phyloP scores from a whole-genome alignment of 2,113 vertebrate species.

The Scartelaos histophorus region DNA sequence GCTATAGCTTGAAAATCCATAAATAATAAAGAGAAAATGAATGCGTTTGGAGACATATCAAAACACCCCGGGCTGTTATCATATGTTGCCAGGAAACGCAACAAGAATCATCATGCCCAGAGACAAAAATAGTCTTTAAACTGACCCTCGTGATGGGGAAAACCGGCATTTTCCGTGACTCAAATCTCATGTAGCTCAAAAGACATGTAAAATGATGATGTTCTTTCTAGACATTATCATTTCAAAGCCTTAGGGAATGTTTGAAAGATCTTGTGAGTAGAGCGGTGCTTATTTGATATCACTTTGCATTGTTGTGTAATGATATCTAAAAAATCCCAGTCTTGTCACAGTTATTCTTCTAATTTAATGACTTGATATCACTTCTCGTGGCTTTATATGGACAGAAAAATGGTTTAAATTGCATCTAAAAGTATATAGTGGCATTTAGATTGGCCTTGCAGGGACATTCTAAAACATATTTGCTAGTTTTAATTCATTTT shows the following conservation, averaged over 20 bases:
- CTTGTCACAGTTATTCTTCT: background rate
- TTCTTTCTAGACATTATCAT: background rate
- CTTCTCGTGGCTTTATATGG: background rate
- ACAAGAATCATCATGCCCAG: background rate
- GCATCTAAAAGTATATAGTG: background rate
- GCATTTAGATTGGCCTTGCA: background rate
- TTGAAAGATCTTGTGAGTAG: background rate
- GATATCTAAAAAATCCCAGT: background rate
- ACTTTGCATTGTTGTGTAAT: background rate
- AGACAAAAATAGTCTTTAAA: constrained; percentile 4
- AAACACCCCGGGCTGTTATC: background rate
- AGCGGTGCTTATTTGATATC: no score
- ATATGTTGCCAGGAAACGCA: constrained; percentile 9
- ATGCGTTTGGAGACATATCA: background rate
- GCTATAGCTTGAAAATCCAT: constrained; percentile 1
- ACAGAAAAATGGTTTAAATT: background rate
- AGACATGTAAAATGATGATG: background rate
- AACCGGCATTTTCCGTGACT: constrained; percentile 5
- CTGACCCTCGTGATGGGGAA: constrained; percentile 1
- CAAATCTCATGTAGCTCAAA: background rate
- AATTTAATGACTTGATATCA: background rate
- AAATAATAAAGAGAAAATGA: background rate
- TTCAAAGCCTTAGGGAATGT: background rate
- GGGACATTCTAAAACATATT: background rate
- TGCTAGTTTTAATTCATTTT: no score